These are phyloP conservation scores for Gortyna flavago DNA, from an alignment of 2,888 invertebrate genomes.

Conservation along the genomic window DNA sequence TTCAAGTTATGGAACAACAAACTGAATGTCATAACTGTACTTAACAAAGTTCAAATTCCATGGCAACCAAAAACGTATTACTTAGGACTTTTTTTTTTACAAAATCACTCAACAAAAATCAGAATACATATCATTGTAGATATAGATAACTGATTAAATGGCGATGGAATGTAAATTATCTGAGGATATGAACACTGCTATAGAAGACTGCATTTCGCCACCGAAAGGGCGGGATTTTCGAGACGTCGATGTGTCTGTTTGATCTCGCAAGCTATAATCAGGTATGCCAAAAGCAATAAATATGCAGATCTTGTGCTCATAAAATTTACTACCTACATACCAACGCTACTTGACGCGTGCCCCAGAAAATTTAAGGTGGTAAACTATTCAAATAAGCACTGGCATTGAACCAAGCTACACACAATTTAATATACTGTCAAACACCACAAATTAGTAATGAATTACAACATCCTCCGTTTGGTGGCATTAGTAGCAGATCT, in stretches of 20 bases:
- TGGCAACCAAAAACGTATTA: not conserved
- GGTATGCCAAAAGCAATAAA: constrained; percentile 19
- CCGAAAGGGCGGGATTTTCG: not conserved
- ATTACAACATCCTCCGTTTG: constrained; percentile 32
- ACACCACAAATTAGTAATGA: constrained; percentile 22
- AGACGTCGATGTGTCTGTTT: not conserved
- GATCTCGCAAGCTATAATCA: constrained; percentile 15
- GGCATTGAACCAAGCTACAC: constrained; percentile 47
- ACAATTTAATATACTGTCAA: constrained; percentile 28
- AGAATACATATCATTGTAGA: not conserved
- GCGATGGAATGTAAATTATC: no score
- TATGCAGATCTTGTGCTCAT: constrained; percentile 48
- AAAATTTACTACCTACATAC: constrained; percentile 46
- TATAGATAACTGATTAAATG: not conserved
- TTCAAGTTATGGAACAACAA: not conserved
- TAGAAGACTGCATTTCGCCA: not conserved
- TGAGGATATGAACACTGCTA: no score
- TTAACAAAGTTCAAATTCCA: not conserved
- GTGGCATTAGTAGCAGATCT: constrained; percentile 30
- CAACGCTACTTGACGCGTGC: constrained; percentile 44
- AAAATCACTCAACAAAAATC: not conserved
- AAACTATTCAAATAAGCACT: constrained; percentile 44
- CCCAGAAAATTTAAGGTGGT: constrained; percentile 30
- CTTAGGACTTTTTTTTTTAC: not conserved
- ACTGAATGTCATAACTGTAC: not conserved